Evolutionary conservation across 2,113 vertebrate genomes (phyloP).

Genomic region (Sus scrofa): DNA sequence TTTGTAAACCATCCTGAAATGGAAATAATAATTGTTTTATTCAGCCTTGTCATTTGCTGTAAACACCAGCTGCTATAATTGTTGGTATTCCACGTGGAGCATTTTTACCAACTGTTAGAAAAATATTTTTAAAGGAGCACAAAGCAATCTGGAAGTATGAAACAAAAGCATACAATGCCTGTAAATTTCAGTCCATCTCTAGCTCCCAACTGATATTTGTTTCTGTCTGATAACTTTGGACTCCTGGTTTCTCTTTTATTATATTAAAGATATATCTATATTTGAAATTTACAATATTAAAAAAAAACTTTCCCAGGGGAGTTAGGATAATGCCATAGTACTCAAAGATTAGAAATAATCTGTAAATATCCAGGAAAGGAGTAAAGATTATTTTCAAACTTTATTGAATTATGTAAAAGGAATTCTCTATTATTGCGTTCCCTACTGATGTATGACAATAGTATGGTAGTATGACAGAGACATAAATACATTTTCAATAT

Average conservation of each 20-base stretch:
- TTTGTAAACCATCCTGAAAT: slow-evolving; percentile 54
- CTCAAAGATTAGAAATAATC: slow-evolving; percentile 9
- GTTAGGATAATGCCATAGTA: neutral
- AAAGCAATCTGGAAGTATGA: slow-evolving; percentile 57
- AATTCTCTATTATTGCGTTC: slow-evolving; percentile 35
- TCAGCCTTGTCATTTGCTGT: slow-evolving; percentile 60
- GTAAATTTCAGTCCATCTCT: slow-evolving; percentile 20
- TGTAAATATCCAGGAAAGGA: neutral
- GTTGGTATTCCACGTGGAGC: slow-evolving; percentile 2
- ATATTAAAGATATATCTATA: slow-evolving; percentile 6
- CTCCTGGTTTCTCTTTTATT: slow-evolving; percentile 35
- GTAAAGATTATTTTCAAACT: slow-evolving; percentile 34
- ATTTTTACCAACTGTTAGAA: slow-evolving; percentile 56
- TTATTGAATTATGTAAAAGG: neutral
- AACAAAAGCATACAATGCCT: neutral
- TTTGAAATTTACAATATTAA: no score
- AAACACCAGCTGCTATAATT: slow-evolving; percentile 66
- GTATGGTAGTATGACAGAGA: neutral
- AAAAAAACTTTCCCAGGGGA: neutral
- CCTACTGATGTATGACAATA: neutral
- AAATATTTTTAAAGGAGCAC: slow-evolving; percentile 10
- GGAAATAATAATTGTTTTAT: slow-evolving; percentile 72
- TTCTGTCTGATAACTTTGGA: slow-evolving; percentile 50
- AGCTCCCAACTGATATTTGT: slow-evolving; percentile 51
- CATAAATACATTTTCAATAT: neutral